phyloP scores from a whole-genome alignment of 1,140 invertebrate genomes.

The Sogatella furcifera region DNA sequence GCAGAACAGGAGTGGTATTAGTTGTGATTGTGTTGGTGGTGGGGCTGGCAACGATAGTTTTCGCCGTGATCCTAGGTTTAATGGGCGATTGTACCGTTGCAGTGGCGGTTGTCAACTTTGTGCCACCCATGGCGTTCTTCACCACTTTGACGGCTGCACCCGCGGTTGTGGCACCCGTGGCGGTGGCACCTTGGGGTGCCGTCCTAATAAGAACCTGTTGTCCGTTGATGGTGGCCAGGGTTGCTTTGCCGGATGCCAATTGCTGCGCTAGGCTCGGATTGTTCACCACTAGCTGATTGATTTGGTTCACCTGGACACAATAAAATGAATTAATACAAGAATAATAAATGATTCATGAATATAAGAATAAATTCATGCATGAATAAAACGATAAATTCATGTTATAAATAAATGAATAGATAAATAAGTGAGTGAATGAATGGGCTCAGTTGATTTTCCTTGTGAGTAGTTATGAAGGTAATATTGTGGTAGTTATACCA shows the following conservation, averaged over 20 bases:
- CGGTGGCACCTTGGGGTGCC: slow-evolving; percentile 13
- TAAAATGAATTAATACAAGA: too few relatives aligned
- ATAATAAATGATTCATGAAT: too few relatives aligned
- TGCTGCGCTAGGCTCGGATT: slow-evolving; percentile 63
- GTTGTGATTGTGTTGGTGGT: too few relatives aligned
- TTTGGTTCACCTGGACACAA: not conserved
- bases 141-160: slow-evolving; percentile 5
- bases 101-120: not conserved
- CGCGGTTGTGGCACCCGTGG: not conserved
- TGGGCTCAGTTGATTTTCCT: too few relatives aligned
- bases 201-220: slow-evolving; percentile 66
- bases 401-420: too few relatives aligned
- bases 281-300: slow-evolving; percentile 61
- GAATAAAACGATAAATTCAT: too few relatives aligned
- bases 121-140: not conserved
- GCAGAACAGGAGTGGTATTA: too few relatives aligned
- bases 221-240: slow-evolving; percentile 65
- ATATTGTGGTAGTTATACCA: too few relatives aligned
- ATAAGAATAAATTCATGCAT: too few relatives aligned
- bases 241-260: slow-evolving; percentile 59
- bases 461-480: too few relatives aligned
- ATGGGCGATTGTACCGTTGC: not conserved
- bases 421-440: too few relatives aligned
- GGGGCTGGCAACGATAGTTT: too few relatives aligned
- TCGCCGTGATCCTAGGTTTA: not conserved